These are phyloP conservation scores for Bubo blakistoni DNA, from an alignment of 2,113 vertebrate species.

Conservation along the genomic window DNA sequence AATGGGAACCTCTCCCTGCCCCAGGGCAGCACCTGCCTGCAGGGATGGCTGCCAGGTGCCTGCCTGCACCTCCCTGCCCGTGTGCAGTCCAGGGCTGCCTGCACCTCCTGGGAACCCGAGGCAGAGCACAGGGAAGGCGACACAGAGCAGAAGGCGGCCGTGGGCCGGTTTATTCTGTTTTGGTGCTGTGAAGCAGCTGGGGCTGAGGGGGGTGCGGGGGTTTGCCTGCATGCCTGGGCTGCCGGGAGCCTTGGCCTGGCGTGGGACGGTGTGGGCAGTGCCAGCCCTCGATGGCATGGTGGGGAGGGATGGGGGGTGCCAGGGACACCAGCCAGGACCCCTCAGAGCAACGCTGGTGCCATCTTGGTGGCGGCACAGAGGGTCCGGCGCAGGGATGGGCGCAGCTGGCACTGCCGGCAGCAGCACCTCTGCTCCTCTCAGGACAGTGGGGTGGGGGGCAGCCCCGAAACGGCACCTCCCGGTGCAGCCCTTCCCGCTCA, in stretches of 20 bases:
- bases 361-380: not conserved
- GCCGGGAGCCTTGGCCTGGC: not conserved
- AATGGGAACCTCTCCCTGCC: not conserved
- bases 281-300: fast-evolving
- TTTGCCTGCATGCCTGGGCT: fast-evolving
- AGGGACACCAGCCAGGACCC: not conserved
- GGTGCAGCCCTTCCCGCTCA: not conserved
- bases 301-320: not conserved
- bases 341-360: not conserved
- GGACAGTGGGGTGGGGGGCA: not conserved
- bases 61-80: not conserved
- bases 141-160: not conserved
- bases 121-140: not conserved
- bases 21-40: not conserved
- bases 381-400: fast-evolving
- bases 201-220: not conserved
- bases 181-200: not conserved
- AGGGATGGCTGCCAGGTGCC: not conserved
- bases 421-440: not conserved
- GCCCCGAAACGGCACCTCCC: not conserved
- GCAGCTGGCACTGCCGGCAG: fast-evolving
- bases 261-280: fast-evolving
- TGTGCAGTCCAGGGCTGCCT: not conserved
- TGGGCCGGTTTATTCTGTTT: not conserved
- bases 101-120: fast-evolving